Percentiles rank a stretch among this genome's conserved stretches.
These are phyloP conservation scores for Sipha maydis DNA, from an alignment of 2,888 invertebrate species.

Conservation along the genomic window DNA sequence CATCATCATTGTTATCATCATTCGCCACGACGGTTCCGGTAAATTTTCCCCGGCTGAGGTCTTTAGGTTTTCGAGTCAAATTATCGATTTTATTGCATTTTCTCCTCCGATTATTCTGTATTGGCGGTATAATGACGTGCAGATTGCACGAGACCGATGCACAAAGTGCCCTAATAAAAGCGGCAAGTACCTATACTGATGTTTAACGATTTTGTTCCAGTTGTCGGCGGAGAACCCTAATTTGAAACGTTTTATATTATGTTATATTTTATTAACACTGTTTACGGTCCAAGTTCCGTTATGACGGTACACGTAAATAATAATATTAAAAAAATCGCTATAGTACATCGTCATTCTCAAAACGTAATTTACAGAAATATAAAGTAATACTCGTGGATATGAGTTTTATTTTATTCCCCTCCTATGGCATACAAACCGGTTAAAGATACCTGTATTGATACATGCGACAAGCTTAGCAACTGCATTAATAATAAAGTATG, in stretches of 20 bases:
- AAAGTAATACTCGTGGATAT: neutral
- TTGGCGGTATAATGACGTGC: neutral
- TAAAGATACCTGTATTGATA: neutral
- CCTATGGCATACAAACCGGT: neutral
- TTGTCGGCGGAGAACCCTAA: conserved; percentile 20
- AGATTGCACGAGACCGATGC: no score
- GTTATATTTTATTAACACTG: conserved; percentile 25
- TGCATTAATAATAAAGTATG: neutral
- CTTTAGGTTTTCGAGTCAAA: conserved; percentile 22
- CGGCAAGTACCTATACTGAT: neutral
- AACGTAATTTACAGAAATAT: conserved; percentile 40
- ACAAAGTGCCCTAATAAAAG: conserved; percentile 23
- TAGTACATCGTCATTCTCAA: conserved; percentile 37
- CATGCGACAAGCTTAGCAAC: neutral
- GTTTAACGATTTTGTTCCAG: conserved; percentile 59
- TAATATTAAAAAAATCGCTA: conserved; percentile 22
- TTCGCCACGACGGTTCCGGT: conserved; percentile 42
- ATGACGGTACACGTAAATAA: conserved; percentile 5
- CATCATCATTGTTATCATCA: conserved; percentile 2
- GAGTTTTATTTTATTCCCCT: neutral
- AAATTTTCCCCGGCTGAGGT: conserved; percentile 1
- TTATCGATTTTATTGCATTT: conserved; percentile 22
- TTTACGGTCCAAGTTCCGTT: conserved; percentile 55
- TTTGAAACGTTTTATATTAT: neutral
- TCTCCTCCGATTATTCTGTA: neutral